Evolutionary conservation across 2,888 invertebrate genomes (phyloP).

Genomic region (Rhaphigaster nebulosa): DNA sequence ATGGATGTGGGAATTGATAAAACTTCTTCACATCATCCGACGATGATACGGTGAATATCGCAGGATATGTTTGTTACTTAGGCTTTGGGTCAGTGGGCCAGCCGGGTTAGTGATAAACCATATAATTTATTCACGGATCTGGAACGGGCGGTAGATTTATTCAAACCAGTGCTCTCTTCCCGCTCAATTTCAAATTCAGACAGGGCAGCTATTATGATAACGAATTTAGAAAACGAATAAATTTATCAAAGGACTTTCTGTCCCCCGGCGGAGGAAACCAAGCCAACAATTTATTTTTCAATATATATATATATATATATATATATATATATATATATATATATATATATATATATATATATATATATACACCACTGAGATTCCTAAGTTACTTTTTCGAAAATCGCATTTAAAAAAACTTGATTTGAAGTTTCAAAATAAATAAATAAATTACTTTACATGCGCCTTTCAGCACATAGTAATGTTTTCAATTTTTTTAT

Average conservation of each 20-base stretch:
- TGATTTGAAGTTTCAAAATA: too few species aligned
- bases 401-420: too few species aligned
- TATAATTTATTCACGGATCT: conserved; percentile 30
- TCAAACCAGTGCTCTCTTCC: not conserved
- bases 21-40: not conserved
- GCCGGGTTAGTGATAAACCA: not conserved
- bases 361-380: too few species aligned
- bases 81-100: conserved; percentile 4
- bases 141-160: not conserved
- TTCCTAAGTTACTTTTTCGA: too few species aligned
- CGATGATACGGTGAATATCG: not conserved
- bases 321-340: too few species aligned
- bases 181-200: conserved; percentile 33
- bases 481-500: too few species aligned
- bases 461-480: too few species aligned
- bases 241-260: not conserved
- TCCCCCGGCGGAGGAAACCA: not conserved
- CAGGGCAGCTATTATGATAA: conserved; percentile 7
- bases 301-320: too few species aligned
- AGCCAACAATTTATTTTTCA: not conserved
- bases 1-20: not conserved
- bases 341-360: too few species aligned
- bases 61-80: not conserved
- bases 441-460: too few species aligned
- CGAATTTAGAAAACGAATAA: conserved; percentile 19